Base-by-base conservation (phyloP, 2,113 vertebrate species). In the Gymnogyps californianus region DNA sequence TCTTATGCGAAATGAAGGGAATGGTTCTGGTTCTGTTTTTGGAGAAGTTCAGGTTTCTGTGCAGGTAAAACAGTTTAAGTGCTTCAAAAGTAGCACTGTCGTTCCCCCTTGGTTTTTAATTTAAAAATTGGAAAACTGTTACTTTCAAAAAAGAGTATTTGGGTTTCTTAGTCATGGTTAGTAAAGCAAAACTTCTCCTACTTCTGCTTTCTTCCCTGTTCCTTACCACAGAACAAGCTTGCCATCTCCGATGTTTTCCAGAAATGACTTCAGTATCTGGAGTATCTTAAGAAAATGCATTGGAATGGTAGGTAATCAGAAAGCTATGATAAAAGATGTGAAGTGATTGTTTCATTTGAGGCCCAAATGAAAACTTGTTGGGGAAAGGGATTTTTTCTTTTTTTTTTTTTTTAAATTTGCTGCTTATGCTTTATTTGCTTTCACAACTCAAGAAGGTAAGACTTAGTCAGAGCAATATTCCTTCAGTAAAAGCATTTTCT, bases 241-340 rank as follows among this genome's bases (percentile, higher is more conserved):
- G 81, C 99, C 99, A 16, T 98, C 99, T 82, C 99, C 99, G 2
- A 99, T 99, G 99, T 99, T 99, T 98, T 99, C 99, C 95, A 99
- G 99, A 98, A 99, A 99, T 86, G 99, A 99, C 59, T 99, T 99
- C 97, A 99, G 99, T 97, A 99, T 99, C 97, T 99, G 99, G 99
- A 99, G 99, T 95, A 99, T 99, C 98, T 98, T 99, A 89, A 99
- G 99, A 96, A 99, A 99, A 97, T 99, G 99, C 97, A 99, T 99
- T 74, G 99, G 99, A 98, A 99, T 99, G 99, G 99, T 99, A 97
- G 98, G 98, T 97, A 65, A 62, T 67, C 42, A 77, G 44, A 86
- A 90, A 72, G 25, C 21, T 66, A 2, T 25, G 19, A 24, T 65
- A 29, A 86, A 76, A 75, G 38, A 38, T 55, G 34, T 40, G 42